Base-by-base conservation (phyloP, 2,113 vertebrate species). In the Ancistrus triradiatus region DNA sequence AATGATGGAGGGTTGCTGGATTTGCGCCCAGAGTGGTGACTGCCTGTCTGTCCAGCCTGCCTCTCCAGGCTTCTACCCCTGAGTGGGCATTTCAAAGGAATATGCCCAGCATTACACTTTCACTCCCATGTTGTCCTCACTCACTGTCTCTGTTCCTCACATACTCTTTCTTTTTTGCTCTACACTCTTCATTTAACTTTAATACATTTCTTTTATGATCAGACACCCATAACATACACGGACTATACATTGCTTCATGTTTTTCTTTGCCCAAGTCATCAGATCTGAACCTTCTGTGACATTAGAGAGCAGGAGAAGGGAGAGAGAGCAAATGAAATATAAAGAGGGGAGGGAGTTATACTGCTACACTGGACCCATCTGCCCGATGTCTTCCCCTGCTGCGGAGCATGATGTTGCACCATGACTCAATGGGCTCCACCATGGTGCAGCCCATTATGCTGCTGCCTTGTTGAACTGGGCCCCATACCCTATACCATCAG, bases 361-460 rank as follows among this genome's bases (percentile, higher is more conserved):
- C 79, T 80, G 82, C 83, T 84, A 87, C 85, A 86, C 85, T 86
- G 84, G 84, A 87, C 85, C 86, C 86, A 89, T 89, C 87, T 88
- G 85, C 84, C 86, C 83, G 81, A 81, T 81, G 85, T 85, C 85
- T 86, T 81, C 81, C 85, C 86, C 85, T 85, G 84, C 85, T 88
- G 86, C 77, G 86, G 84, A 85, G 85, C 85, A 86, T 86, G 82
- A 87, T 86, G 82, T 81, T 85, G 80, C 82, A 86, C 83, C 80
- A 86, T 83, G 85, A 84, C 81, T 84, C 82, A 83, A 80, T 84
- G 82, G 81, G 81, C 80, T 75, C 76, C 68, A 70, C 77, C 83
- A 81, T 83, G 82, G 81, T 80, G 72, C 82, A 84, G 79, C 84
- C 84, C 79, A 82, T 74, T 81, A 57, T 73, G 28, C 72, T 57